Evolutionary conservation across 1,140 invertebrate species (phyloP).

Genomic region (Drosophila mayri): DNA sequence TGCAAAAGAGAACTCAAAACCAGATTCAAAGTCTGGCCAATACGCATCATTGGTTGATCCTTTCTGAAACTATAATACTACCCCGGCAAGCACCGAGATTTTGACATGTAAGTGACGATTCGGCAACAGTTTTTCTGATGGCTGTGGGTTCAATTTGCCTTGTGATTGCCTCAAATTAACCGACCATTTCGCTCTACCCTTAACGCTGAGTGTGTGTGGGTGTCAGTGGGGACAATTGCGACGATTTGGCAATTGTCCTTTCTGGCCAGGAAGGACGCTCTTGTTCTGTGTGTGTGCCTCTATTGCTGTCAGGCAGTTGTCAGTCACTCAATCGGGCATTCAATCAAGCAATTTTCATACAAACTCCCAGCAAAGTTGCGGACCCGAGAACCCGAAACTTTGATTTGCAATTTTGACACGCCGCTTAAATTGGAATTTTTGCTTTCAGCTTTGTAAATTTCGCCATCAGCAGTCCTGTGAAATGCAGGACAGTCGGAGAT

Average conservation of each 20-base stretch:
- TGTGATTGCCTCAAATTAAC: slow-evolving; percentile 79
- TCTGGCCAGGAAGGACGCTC: slow-evolving; percentile 7
- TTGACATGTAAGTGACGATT: slow-evolving; percentile 15
- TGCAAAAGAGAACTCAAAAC: slow-evolving; percentile 23
- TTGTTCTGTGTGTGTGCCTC: background rate
- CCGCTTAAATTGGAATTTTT: slow-evolving; percentile 76
- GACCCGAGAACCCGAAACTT: slow-evolving; percentile 63
- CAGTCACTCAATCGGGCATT: slow-evolving; percentile 74
- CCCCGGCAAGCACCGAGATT: slow-evolving; percentile 9
- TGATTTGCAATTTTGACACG: slow-evolving; percentile 77
- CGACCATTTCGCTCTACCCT: slow-evolving; percentile 58
- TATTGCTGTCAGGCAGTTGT: slow-evolving; percentile 35
- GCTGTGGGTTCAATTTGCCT: slow-evolving; percentile 62
- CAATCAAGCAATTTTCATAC: slow-evolving; percentile 72
- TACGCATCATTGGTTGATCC: slow-evolving; percentile 63
- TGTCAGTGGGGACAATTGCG: slow-evolving; percentile 28
- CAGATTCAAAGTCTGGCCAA: slow-evolving; percentile 12
- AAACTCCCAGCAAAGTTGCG: slow-evolving; percentile 46
- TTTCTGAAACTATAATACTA: slow-evolving; percentile 47
- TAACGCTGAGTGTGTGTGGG: slow-evolving; percentile 12
- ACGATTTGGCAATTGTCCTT: slow-evolving; percentile 73
- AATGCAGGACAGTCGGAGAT: slow-evolving; percentile 16
- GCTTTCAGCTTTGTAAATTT: slow-evolving; percentile 36
- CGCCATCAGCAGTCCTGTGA: slow-evolving; percentile 22
- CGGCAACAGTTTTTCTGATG: slow-evolving; percentile 41